phyloP scores from a whole-genome alignment of 2,113 vertebrate species.

The Pangasianodon hypophthalmus region DNA sequence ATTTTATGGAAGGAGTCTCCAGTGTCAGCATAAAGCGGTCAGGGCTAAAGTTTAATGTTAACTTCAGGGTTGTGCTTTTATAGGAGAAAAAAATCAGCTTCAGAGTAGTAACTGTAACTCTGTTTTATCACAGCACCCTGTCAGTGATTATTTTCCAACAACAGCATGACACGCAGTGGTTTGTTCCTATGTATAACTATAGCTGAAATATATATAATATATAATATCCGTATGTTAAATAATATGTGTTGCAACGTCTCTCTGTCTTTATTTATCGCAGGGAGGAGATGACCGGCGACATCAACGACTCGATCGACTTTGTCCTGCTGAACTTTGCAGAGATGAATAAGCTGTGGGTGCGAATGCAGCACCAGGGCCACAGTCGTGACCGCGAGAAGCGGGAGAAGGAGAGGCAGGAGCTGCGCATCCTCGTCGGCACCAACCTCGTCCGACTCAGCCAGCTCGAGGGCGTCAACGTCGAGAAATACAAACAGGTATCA shows the following conservation, averaged over 20 bases:
- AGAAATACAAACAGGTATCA: conserved; percentile 92
- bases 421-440: conserved; percentile 94
- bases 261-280: conserved; percentile 53
- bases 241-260: background rate
- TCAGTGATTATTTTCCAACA: background rate
- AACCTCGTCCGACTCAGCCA: conserved; percentile 97
- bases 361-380: conserved; percentile 98
- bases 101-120: background rate
- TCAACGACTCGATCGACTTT: conserved; percentile 96
- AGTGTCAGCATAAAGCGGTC: background rate
- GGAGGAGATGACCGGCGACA: conserved; percentile 95
- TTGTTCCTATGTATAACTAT: background rate
- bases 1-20: background rate
- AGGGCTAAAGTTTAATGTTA: background rate
- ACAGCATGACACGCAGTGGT: background rate
- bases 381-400: conserved; percentile 95
- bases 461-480: conserved; percentile 96
- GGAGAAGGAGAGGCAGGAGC: conserved; percentile 92
- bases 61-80: background rate
- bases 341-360: conserved; percentile 99
- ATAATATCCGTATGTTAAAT: background rate
- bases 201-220: too few relatives aligned
- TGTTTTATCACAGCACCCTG: background rate
- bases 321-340: conserved; percentile 97
- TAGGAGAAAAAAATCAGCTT: background rate